phyloP scores from a whole-genome alignment of 2,888 invertebrate species.

The Drosophila kambysellisi region DNA sequence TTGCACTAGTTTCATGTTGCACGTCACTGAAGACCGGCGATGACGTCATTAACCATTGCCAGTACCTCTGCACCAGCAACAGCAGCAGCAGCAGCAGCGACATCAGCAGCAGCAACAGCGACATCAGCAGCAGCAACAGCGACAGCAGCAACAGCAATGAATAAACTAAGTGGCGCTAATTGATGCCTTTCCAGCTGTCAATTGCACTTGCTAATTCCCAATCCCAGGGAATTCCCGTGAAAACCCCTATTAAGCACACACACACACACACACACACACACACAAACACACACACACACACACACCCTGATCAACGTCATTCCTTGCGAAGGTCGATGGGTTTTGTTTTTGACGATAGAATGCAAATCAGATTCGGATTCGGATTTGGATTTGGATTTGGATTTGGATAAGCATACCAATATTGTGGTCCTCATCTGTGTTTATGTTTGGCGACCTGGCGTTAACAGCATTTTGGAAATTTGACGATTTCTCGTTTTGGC shows the following conservation, averaged over 20 bases:
- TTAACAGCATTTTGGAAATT: conserved; percentile 3
- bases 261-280: background rate
- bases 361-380: background rate
- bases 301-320: no score
- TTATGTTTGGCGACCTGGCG: conserved; percentile 12
- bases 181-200: conserved; percentile 36
- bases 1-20: conserved; percentile 48
- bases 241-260: background rate
- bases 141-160: background rate
- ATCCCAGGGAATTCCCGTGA: background rate
- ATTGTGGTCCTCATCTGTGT: background rate
- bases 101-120: conserved; percentile 4
- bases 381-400: background rate
- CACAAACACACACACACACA: background rate
- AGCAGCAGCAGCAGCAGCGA: background rate
- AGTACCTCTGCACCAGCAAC: conserved; percentile 14
- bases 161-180: conserved; percentile 42
- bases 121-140: conserved; percentile 3
- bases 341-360: background rate
- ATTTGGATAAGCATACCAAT: background rate
- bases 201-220: background rate
- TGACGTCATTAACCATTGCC: conserved; percentile 53
- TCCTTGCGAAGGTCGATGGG: no score
- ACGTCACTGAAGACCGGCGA: conserved; percentile 50
- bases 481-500: conserved; percentile 12